Base-by-base conservation (phyloP, 2,888 invertebrate genomes). In the Bibio marci region DNA sequence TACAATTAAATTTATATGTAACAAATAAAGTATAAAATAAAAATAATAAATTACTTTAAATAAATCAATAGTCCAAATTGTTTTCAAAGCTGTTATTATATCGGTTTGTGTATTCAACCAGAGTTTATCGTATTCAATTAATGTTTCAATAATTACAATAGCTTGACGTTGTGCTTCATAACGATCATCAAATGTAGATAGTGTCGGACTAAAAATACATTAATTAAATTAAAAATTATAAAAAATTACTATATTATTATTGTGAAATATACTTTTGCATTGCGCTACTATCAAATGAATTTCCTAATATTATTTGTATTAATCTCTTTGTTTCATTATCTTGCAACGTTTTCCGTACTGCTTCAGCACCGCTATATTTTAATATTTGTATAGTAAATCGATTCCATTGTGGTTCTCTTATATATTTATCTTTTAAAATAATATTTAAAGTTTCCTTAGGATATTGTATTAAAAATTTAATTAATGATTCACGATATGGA, bases 111-210 rank as follows among this genome's bases (percentile, higher is more conserved):
- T 71, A 1, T 83, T 74, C 35, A 94, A 59, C 92, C 92, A 94
- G 48, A 83, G 80, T 40, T 83, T 82, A 52, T 92, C 88, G 46
- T 68, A 74, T 54, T 86, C 82, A 42, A 87, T 82, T 37, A 94
- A 59, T 12, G 88, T 62, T 2, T 80, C 80, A 35, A 88, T 74
- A 1, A 88, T 78, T 38, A 85, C 63, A 12, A 92, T 76, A 0
- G 82, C 80, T 56, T 88, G 86, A 63, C 81, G 88, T 55, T 87
- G 86, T 50, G 88, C 69, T 53, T 90, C 87, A 37, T 74, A 70
- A 44, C 74, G 73, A 45, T 83, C 81, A 0, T 56, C 56, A 39
- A 15, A 22, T 30, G 40, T 31, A 3, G 26, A 58, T 57, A 1
- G 63, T 62, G 30, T 67, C 49, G 33, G 4, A 6, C 22, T 22